A percentile compares a stretch with the other conserved stretches of the same genome.
Evolutionary conservation across 2,888 invertebrate species (phyloP).

Genomic region (Caenorhabditis sp.): DNA sequence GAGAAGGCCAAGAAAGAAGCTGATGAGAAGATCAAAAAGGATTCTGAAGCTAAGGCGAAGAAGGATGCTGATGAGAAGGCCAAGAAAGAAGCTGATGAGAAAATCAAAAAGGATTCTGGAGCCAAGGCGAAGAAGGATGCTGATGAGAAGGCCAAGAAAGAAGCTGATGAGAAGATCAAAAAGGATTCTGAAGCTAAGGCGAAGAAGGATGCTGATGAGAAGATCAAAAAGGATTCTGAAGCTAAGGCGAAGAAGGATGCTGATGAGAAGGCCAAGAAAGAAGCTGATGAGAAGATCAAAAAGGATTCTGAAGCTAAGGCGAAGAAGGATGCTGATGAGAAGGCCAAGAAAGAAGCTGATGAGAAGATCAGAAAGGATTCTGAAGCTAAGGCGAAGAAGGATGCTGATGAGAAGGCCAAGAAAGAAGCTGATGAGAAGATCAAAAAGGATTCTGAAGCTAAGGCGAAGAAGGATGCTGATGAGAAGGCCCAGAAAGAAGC

Average conservation of each 20-base stretch:
- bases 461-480: conserved; percentile 10
- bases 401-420: neutral
- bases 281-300: neutral
- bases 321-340: neutral
- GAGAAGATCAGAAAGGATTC: neutral
- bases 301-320: neutral
- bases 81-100: conserved; percentile 9
- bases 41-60: neutral
- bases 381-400: conserved; percentile 8
- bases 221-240: neutral
- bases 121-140: conserved; percentile 3
- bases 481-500: conserved; percentile 1
- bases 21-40: no score
- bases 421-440: conserved; percentile 11
- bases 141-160: neutral
- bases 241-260: conserved; percentile 1
- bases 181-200: neutral
- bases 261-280: neutral
- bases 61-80: conserved; percentile 22
- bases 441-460: conserved; percentile 8
- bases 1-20: no score
- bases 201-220: neutral
- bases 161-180: neutral
- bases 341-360: neutral
- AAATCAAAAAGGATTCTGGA: conserved; percentile 9